Base-by-base conservation (phyloP, 2,888 invertebrate genomes). In the Automeris io region DNA sequence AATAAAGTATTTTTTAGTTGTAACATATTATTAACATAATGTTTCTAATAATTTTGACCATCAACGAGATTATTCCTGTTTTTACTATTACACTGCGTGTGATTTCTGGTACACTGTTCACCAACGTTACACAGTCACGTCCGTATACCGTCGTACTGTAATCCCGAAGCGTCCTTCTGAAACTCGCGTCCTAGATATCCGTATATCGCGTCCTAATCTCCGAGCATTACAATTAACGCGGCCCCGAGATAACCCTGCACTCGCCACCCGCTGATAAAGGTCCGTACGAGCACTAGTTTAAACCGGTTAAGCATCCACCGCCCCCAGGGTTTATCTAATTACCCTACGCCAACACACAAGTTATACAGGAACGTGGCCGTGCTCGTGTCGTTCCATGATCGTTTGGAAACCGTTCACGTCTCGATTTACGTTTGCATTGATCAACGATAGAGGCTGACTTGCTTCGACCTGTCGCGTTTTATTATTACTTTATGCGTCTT, bases 221-320 rank as follows among this genome's bases (percentile, higher is more conserved):
- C 59, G 62, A 64, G 81, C 76, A 83, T 85, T 82, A 86, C 86
- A 85, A 86, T 86, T 85, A 86, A 83, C 86, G 85, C 79, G 62
- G 71, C 71, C 74, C 71, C 70, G 54, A 78, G 83, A 83, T 85
- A 83, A 85, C 83, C 85, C 85, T 66, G 59, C 77, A 77, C 73
- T 83, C 83, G 82, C 82, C 80, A 78, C 80, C 83, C 83, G 75
- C 77, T 77, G 82, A 79, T 79, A 78, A 71, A 80, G 80, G 81
- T 79, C 81, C 70, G 58, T 59, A 61, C 65, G 63, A 64, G 68
- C 65, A 72, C 76, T 72, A 75, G 81, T 79, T 79, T 83, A 79
- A 83, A 85, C 82, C 73, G 81, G 80, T 81, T 83, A 80, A 81
- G 79, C 74, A 75, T 68, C 78, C 57, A 64, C 69, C 75, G 70